phyloP scores from a whole-genome alignment of 2,797 vertebrate species.

The Thripadectes ignobilis region DNA sequence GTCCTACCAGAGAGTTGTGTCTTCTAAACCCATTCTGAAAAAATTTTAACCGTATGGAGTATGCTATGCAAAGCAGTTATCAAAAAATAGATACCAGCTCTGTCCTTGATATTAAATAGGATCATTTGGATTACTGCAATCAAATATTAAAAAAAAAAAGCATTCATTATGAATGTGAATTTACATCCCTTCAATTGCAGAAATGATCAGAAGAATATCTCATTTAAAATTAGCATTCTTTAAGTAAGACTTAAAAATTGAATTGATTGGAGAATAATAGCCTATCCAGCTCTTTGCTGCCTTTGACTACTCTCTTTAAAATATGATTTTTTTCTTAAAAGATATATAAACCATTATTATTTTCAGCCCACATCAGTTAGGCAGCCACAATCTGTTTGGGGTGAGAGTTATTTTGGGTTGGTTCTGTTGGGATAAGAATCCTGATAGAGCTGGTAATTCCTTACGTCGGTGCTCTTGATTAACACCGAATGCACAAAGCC shows the following conservation, averaged over 20 bases:
- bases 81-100: constrained; percentile 67
- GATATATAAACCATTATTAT: neutral
- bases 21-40: neutral
- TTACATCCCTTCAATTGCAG: constrained; percentile 71
- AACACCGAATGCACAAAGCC: neutral
- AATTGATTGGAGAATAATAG: constrained; percentile 70
- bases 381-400: neutral
- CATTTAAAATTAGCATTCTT: constrained; percentile 58
- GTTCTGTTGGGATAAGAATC: neutral
- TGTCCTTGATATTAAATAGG: constrained; percentile 67
- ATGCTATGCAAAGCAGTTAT: constrained; percentile 65
- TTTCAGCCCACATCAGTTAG: neutral
- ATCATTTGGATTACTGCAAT: constrained; percentile 64
- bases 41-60: constrained; percentile 44
- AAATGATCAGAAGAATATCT: constrained; percentile 73
- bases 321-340: neutral
- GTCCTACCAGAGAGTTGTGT: neutral
- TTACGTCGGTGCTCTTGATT: neutral
- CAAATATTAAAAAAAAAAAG: constrained; percentile 64
- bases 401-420: neutral
- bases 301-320: neutral
- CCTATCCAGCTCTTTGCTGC: constrained; percentile 11
- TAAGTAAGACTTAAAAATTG: constrained; percentile 56
- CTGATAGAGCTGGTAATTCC: neutral
- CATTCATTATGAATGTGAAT: constrained; percentile 71